Conservation (phyloP, 2,113 vertebrate species). For the Nothobranchius furzeri region DNA sequence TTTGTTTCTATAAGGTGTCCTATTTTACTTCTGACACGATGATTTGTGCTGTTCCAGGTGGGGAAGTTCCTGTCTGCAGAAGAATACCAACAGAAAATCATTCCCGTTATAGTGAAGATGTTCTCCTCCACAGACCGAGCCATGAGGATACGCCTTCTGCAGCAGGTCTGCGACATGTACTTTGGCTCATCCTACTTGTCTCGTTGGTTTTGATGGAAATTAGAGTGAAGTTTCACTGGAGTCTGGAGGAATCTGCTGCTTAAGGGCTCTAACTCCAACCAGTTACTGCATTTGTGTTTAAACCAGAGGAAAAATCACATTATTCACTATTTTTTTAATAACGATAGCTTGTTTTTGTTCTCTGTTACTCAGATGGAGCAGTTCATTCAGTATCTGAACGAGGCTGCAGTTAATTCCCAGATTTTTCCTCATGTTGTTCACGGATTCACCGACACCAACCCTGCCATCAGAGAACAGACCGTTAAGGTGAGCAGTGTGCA, state of each 20-base stretch:
- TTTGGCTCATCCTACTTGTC: too few species aligned
- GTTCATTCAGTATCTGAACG: constrained; percentile 92
- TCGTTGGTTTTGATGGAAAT: too few species aligned
- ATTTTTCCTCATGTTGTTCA: constrained; percentile 93
- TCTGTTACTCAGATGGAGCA: constrained; percentile 86
- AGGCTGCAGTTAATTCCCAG: constrained; percentile 90
- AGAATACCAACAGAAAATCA: constrained; percentile 93
- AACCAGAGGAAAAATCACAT: background rate
- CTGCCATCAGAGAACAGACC: constrained; percentile 92
- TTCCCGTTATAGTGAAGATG: constrained; percentile 93
- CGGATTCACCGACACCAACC: constrained; percentile 93
- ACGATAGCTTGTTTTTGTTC: background rate
- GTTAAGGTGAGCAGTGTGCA: constrained; percentile 83
- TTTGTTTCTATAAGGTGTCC: background rate
- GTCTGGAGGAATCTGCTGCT: background rate
- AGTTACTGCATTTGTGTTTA: background rate
- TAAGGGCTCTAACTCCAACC: background rate
- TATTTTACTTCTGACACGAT: background rate
- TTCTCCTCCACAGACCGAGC: constrained; percentile 93
- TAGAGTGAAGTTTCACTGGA: background rate
- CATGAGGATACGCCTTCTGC: constrained; percentile 91
- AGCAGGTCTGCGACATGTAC: constrained; percentile 78
- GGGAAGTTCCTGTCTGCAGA: constrained; percentile 88
- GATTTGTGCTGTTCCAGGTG: constrained; percentile 74
- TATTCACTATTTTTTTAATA: background rate